Conservation (phyloP, 2,888 invertebrate species). For the Yponomeuta malinellus region DNA sequence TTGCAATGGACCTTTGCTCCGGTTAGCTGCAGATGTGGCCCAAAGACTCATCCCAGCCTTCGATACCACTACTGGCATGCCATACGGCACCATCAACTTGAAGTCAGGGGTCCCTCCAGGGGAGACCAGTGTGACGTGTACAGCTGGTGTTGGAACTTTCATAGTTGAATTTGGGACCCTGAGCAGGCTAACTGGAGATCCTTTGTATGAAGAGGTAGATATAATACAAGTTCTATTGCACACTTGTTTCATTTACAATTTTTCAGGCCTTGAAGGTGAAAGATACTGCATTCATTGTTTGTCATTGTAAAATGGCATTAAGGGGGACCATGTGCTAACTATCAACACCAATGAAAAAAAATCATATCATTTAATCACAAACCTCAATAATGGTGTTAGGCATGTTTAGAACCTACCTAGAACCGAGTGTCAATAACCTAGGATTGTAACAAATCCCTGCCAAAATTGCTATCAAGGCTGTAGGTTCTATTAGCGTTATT, state of each 20-base stretch:
- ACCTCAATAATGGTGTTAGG: no score
- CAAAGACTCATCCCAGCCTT: conserved; percentile 92
- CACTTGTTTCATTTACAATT: not conserved
- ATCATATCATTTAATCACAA: no score
- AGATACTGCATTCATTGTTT: no score
- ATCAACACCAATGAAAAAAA: no score
- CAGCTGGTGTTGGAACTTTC: conserved; percentile 98
- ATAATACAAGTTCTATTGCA: conserved; percentile 7
- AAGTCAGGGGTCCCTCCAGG: conserved; percentile 93
- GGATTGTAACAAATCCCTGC: no score
- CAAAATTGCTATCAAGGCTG: no score
- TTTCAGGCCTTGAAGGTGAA: no score
- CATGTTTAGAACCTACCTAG: no score
- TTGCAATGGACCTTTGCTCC: conserved; percentile 94
- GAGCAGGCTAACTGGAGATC: conserved; percentile 94
- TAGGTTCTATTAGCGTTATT: no score
- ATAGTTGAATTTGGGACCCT: conserved; percentile 97
- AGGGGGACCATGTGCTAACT: no score
- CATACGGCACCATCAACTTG: conserved; percentile 97
- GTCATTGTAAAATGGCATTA: no score
- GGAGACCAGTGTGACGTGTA: conserved; percentile 97
- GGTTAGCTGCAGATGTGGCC: conserved; percentile 96
- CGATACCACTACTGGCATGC: conserved; percentile 95
- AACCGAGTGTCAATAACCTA: no score
- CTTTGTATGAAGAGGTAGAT: conserved; percentile 91